Evolutionary conservation across 2,113 vertebrate genomes (phyloP), one percentile per base, ranked within the genome.

Genomic region (Mustela nigripes): DNA sequence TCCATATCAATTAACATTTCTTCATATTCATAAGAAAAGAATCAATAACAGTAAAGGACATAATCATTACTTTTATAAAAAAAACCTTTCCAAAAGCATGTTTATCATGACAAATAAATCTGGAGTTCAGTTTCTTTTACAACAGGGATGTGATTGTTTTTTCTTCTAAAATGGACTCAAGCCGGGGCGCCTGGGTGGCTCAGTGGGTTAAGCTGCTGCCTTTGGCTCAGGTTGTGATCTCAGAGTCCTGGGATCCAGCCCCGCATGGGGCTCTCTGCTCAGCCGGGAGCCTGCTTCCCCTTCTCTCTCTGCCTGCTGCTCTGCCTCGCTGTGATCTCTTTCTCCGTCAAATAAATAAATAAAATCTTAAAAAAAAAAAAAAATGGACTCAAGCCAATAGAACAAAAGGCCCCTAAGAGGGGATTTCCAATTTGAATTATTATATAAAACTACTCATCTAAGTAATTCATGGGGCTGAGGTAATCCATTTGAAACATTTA

Each of bases 121-220:
- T 71, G 33, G n/a, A 91, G 26, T 69, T 78, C 83, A 87, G 84
- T 91, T n/a, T 19, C 80, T 88, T 63, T 89, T n/a, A 63, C 42
- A 69, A 85, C n/a, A 81, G 10, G n/a, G 33, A 36, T 4, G 36
- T n/a, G 28, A 60, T 12, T 36, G 19, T 6, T 4, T 73, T 65
- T 62, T 5, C 19, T 62, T 22, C n/a, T 42, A 82, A 94, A 91
- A 67, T 42, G 56, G 33, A 67, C 26, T 58, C 18, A 86, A 7
- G n/a, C 1, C 28, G 36, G 36, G 36, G 36, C 36, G 36, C 36
- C 36, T 36, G 36, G 36, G 36, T 36, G 36, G 36, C 36, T 36
- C 36, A 36, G 36, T 36, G 36, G 36, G 36, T 36, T 2, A 36
- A 36, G 36, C 36, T 2, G 36, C 36, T 36, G 36, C 36, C 36